Conservation (phyloP, 2,888 invertebrate species). For the Pimpla rufipes region DNA sequence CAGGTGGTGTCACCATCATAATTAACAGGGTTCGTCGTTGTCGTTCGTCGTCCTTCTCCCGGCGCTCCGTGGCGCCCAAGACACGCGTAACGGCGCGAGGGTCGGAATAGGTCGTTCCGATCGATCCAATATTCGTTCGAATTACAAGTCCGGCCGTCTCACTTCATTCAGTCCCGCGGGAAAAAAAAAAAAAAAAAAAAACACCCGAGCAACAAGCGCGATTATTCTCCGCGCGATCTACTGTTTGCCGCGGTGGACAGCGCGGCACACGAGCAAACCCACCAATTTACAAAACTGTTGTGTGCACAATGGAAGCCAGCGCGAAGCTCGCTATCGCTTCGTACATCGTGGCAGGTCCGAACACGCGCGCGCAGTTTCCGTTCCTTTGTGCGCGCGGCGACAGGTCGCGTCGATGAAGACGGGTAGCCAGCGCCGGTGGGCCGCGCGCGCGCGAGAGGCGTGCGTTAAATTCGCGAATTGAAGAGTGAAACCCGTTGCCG, state of each 20-base stretch:
- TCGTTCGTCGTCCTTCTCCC: constrained; percentile 41
- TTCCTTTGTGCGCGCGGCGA: too few species aligned
- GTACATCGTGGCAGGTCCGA: too few species aligned
- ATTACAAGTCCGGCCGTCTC: neutral
- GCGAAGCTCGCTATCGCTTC: neutral
- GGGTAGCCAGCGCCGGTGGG: too few species aligned
- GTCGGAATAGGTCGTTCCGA: neutral
- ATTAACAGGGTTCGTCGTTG: constrained; percentile 75
- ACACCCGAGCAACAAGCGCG: neutral
- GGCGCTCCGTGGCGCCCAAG: neutral
- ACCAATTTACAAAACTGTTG: neutral
- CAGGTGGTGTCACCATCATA: constrained; percentile 82
- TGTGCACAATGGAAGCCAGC: neutral
- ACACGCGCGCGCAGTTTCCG: too few species aligned
- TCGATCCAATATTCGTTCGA: neutral
- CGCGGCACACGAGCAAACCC: neutral
- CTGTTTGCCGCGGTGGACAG: neutral
- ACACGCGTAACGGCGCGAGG: neutral
- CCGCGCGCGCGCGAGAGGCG: too few species aligned
- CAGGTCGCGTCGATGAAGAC: too few species aligned
- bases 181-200: neutral
- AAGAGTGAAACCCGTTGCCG: too few species aligned
- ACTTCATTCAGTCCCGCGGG: neutral
- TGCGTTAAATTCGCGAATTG: too few species aligned
- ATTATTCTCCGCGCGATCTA: neutral